Evolutionary conservation across 2,797 vertebrate genomes (phyloP), one percentile per base, ranked within the genome.

Genomic region (Labroides dimidiatus): DNA sequence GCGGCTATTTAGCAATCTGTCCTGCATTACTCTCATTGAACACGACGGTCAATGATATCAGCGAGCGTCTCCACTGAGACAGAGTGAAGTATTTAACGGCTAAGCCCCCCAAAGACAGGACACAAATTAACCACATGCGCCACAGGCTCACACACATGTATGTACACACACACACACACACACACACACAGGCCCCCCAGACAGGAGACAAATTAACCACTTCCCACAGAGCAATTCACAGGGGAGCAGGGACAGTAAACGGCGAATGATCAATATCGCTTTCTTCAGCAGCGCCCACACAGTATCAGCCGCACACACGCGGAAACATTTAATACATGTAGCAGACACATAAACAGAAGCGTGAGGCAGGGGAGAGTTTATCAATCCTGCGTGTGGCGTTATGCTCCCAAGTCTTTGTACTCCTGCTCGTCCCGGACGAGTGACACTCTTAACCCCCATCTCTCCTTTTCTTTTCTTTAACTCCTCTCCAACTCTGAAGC

Each of bases 151-250:
- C 43, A 67, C 47, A 64, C 37, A 45, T 9, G n/a, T 47, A 60
- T 66, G 64, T 53, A 71, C 70, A 61, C 51, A 60, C 53, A 80
- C 61, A 69, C 64, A 58, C 42, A 33, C 23, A 57, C 23, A 66
- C 1, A 56, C 1, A 50, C 4, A 43, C 16, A 60, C n/a, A 24
- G 54, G 49, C 57, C 27, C 30, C 49, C 55, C 43, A 44, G 85
- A 88, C 81, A 90, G 84, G 84, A 90, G 82, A 91, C 89, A 91
- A 90, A 91, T 91, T 89, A 91, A 90, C 90, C 89, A 89, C 86
- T 91, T 91, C 90, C 84, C 82, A 83, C 78, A 80, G 82, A 80
- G 84, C 80, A 65, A 85, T 86, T 90, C 87, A 81, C 87, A 69
- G 72, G 84, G 75, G 85, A 86, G 74, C 66, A 53, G 69, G 84